These are phyloP conservation scores for Gadus macrocephalus DNA, from an alignment of 2,113 vertebrate species.

Conservation along the genomic window DNA sequence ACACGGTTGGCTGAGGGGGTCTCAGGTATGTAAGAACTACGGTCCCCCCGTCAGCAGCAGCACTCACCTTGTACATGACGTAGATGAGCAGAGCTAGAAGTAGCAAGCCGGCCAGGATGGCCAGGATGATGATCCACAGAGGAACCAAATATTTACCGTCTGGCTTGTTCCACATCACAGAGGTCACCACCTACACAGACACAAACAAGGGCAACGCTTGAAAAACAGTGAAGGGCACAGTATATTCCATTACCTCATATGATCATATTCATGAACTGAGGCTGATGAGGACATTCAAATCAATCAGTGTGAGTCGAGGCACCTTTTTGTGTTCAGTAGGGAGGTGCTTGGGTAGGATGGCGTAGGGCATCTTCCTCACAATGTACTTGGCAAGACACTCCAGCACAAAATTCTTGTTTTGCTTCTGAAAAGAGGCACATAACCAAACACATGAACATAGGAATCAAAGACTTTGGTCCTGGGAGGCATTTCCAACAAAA, in stretches of 20 bases:
- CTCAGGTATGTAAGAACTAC: too few species aligned
- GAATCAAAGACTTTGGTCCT: too few species aligned
- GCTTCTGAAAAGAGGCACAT: conserved; percentile 57
- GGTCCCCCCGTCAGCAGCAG: not conserved
- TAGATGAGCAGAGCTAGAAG: conserved; percentile 88
- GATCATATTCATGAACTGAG: too few species aligned
- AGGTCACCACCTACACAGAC: conserved; percentile 75
- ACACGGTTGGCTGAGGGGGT: too few species aligned
- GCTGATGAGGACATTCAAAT: not conserved
- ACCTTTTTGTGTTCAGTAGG: conserved; percentile 79
- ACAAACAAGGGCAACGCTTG: not conserved
- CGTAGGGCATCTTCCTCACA: conserved; percentile 82
- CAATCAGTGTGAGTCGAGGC: conserved; percentile 9
- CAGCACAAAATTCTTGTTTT: conserved; percentile 75
- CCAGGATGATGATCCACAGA: conserved; percentile 88
- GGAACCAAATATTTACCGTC: conserved; percentile 80
- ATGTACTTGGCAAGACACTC: conserved; percentile 79
- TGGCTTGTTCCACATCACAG: conserved; percentile 83
- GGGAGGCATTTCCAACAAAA: too few species aligned
- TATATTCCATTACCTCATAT: too few species aligned
- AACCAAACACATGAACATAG: not conserved
- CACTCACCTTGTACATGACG: conserved; percentile 85
- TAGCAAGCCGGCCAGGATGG: conserved; percentile 85
- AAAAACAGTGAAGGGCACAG: too few species aligned
- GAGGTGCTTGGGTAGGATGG: conserved; percentile 71